Base-by-base conservation (phyloP, 2,888 invertebrate species). In the Elmis aenea region DNA sequence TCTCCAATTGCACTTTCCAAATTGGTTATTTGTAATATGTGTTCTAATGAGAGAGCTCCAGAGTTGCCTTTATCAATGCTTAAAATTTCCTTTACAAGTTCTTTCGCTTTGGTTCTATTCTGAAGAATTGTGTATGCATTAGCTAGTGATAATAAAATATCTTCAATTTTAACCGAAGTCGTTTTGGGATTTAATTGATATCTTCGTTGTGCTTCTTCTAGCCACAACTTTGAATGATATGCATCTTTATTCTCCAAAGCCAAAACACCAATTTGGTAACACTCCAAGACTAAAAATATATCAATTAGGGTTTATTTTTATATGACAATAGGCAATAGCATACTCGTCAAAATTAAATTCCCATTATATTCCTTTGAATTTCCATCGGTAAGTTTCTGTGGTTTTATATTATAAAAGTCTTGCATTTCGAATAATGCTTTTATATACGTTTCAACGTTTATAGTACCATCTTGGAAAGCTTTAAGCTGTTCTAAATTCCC, bases 191-290 rank as follows among this genome's bases (percentile, higher is more conserved):
- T 26, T 9, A n/a, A n/a, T 14, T 21, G 14, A 9, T 20, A 13
- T 20, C 35, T 18, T 8, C 28, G 14, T 15, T 24, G 14, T 28
- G 35, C 35, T 13, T 28, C 35, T 13, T 11, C 28, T 23, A 35
- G 8, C 35, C 28, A 35, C 10, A 35, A 24, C 18, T 23, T 22
- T 10, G 28, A 22, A 9, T 28, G 35, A n/a, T 35, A 35, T 23
- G 22, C 27, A 28, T 35, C 35, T 12, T 15, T 16, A 28, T 28
- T 22, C 13, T 23, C 23, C 20, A 27, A 24, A 23, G 28, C 35
- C 22, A 18, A 23, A 9, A n/a, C 15, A 14, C 28, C 35, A 16
- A 35, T 35, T 15, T 35, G 23, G 13, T 23, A 28, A 11, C 28
- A 35, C 15, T 35, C 35, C 22, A 27, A 15, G 12, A 14, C 26